Evolutionary conservation across 1,140 invertebrate genomes (phyloP).

Genomic region (Maniola jurtina): DNA sequence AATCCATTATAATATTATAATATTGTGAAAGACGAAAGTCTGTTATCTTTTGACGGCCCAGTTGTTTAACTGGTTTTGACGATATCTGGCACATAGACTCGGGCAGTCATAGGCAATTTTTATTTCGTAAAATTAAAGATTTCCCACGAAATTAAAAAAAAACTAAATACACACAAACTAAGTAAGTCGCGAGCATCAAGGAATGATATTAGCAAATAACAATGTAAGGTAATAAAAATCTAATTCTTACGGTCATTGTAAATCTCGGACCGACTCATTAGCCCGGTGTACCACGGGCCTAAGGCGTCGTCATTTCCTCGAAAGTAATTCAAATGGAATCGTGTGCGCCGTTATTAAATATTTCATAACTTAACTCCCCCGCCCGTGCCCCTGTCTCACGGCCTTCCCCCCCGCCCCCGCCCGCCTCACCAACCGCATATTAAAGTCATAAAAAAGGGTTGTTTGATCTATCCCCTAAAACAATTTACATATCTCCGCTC

Average conservation of each 20-base stretch:
- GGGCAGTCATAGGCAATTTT: too few relatives aligned
- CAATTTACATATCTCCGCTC: slow-evolving; percentile 79
- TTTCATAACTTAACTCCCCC: slow-evolving; percentile 75
- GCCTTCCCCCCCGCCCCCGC: slow-evolving; percentile 36
- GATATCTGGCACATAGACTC: too few relatives aligned
- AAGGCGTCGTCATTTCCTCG: slow-evolving; percentile 74
- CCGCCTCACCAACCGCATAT: slow-evolving; percentile 68
- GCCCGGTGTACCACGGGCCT: slow-evolving; percentile 53
- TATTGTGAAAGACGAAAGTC: too few relatives aligned
- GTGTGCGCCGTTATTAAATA: slow-evolving; percentile 79
- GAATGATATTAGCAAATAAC: background rate
- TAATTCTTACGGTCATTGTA: background rate
- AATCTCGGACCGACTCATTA: slow-evolving; percentile 8
- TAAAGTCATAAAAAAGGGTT: slow-evolving; percentile 80
- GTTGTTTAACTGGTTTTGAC: too few relatives aligned
- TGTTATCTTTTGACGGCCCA: too few relatives aligned
- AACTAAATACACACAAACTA: background rate
- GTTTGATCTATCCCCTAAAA: slow-evolving; percentile 80
- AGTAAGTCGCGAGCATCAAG: background rate
- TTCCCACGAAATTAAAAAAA: too few relatives aligned
- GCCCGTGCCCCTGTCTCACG: slow-evolving; percentile 43
- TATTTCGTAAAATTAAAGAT: too few relatives aligned
- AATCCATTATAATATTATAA: too few relatives aligned
- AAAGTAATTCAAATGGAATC: slow-evolving; percentile 79
- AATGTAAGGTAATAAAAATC: too few relatives aligned